Evolutionary conservation across 2,113 vertebrate species (phyloP), one percentile per base, ranked within the genome.

Genomic region (Lycaon pictus): DNA sequence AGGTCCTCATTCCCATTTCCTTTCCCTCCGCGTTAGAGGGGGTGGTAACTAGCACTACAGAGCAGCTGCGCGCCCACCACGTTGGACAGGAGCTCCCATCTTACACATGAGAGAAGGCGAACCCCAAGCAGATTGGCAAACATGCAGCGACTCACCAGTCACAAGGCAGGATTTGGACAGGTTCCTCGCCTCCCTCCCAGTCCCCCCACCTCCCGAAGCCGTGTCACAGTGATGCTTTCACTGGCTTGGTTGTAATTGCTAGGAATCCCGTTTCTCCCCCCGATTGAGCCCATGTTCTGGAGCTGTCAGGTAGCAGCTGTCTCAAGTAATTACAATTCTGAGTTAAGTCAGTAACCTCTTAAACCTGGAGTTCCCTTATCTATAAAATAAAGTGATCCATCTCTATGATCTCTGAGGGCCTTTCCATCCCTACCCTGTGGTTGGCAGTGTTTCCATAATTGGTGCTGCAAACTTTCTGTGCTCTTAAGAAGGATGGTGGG

Each of bases 1-100:
- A 43, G 43, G 0, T 7, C 0, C 16, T 11, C 0, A n/a, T 72
- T 62, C 25, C 12, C 7, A 19, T 48, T 35, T 1, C 7, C 67
- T 15, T 67, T 27, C 1, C 53, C 6, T 80, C 12, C 56, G 69
- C 19, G 11, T 27, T n/a, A 0, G 7, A 9, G 11, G 16, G 7
- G 37, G 8, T 17, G 58, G 6, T 58, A 37, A 56, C 5, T 2
- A 3, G 23, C 22, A 9, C 5, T 13, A 6, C 0, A 0, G 51
- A 56, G n/a, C 3, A 2, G 11, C 53, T 37, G 0, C 11, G 1
- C 17, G 13, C 48, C 15, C 37, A 13, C 90, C 35, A 15, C 11
- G 8, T 2, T 3, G 43, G n/a, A 43, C 12, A 2, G 5, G 58
- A 62, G 9, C 69, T 43, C 72, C 72, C 13, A 19, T 12, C 25